A percentile compares a stretch with the other conserved stretches of the same genome.
These are phyloP conservation scores for Sinodicranocentrus sp. DNA, from an alignment of 2,888 invertebrate genomes.

Conservation along the genomic window DNA sequence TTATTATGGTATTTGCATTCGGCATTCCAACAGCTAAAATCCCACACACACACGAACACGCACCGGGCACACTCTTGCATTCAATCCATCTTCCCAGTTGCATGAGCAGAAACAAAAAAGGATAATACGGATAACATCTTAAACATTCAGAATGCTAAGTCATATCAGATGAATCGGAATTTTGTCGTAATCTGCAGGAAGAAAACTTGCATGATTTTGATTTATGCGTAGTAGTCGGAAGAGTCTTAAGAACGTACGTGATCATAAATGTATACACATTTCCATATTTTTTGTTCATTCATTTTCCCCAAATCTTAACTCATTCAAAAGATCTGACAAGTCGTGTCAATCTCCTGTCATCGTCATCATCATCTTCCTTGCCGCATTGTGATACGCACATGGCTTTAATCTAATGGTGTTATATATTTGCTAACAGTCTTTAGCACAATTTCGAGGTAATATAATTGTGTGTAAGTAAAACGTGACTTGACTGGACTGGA, in stretches of 20 bases:
- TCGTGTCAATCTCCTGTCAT: conserved; percentile 55
- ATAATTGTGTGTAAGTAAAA: conserved; percentile 20
- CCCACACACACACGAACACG: no score
- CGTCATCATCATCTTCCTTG: conserved; percentile 20
- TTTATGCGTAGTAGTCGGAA: no score
- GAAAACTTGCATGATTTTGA: no score
- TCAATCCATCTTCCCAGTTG: no score
- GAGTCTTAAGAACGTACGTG: neutral
- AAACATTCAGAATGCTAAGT: no score
- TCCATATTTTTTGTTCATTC: conserved; percentile 14
- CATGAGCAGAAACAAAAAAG: no score
- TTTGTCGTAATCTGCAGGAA: no score
- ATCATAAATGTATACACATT: neutral
- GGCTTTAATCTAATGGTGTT: conserved; percentile 29
- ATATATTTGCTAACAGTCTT: conserved; percentile 57
- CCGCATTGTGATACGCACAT: neutral
- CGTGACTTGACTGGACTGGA: conserved; percentile 61
- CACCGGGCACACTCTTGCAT: no score
- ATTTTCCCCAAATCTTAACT: conserved; percentile 6
- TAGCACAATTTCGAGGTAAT: neutral
- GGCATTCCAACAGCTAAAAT: no score
- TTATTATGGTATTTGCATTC: no score
- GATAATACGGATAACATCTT: no score
- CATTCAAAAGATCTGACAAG: conserved; percentile 53
- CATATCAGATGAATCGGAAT: no score